Conservation (phyloP, 2,113 vertebrate genomes). For the Eretmochelys imbricata region DNA sequence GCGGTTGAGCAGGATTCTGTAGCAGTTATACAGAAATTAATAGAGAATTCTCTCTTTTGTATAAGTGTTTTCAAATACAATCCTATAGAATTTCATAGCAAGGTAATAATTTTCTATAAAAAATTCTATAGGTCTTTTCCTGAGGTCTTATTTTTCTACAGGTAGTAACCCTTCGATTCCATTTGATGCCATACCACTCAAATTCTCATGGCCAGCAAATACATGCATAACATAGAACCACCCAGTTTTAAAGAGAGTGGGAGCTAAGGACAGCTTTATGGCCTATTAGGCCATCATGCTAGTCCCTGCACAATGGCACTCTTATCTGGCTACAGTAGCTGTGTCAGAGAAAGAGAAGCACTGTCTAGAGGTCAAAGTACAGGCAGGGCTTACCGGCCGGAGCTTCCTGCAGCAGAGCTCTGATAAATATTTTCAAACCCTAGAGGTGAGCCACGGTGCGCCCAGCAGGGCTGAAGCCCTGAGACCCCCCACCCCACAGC, state of each 20-base stretch:
- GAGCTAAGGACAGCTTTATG: constrained; percentile 30
- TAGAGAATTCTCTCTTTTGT: not conserved
- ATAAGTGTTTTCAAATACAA: not conserved
- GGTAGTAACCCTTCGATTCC: not conserved
- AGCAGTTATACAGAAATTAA: not conserved
- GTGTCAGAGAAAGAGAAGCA: not conserved
- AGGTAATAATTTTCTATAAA: not conserved
- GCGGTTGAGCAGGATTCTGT: not conserved
- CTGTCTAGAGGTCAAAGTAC: not conserved
- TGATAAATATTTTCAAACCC: too few species aligned
- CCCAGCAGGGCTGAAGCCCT: not conserved
- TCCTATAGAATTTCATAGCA: not conserved
- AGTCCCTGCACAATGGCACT: constrained; percentile 20
- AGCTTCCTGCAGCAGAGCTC: too few species aligned
- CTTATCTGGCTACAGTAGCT: not conserved
- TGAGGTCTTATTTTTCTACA: not conserved
- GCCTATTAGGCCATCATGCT: constrained; percentile 1
- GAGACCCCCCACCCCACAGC: too few species aligned
- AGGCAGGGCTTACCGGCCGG: not conserved
- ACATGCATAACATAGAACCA: not conserved
- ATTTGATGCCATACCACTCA: not conserved
- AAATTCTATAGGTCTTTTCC: not conserved
- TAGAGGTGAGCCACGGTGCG: not conserved
- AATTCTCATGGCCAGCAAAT: not conserved
- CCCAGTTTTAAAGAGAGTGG: not conserved